Evolutionary conservation across 2,797 vertebrate species (phyloP).

Genomic region (Eleutherodactylus coqui): DNA sequence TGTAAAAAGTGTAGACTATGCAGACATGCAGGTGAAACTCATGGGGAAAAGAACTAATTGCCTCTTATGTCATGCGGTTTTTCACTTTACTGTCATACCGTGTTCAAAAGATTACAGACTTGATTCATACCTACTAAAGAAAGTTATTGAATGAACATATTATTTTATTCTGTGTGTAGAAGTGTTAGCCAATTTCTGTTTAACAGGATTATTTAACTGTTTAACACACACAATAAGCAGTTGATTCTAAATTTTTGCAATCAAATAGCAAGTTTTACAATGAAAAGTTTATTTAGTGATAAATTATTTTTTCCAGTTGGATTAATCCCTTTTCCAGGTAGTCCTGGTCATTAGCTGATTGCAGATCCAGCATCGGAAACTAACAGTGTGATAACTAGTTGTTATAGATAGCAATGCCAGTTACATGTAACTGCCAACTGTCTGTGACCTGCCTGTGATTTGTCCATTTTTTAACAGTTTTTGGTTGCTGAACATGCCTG

Average conservation of each 20-base stretch:
- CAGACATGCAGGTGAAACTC: conserved; percentile 11
- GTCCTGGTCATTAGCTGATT: too few species aligned
- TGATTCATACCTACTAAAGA: not conserved
- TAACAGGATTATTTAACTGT: not conserved
- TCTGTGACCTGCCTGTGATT: too few species aligned
- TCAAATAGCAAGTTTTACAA: not conserved
- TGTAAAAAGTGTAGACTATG: not conserved
- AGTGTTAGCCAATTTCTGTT: not conserved
- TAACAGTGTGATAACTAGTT: too few species aligned
- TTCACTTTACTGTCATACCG: not conserved
- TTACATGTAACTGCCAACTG: too few species aligned
- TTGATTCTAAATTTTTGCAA: not conserved
- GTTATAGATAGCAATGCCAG: too few species aligned
- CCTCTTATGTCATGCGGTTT: not conserved
- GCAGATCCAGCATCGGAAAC: too few species aligned
- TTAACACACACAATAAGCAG: not conserved
- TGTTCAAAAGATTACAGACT: not conserved
- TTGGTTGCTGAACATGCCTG: too few species aligned
- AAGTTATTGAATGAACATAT: not conserved
- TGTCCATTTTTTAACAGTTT: too few species aligned
- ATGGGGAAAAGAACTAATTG: conserved; percentile 1
- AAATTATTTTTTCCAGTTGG: too few species aligned
- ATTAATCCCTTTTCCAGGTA: too few species aligned
- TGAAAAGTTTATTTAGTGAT: too few species aligned
- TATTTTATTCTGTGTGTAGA: not conserved